phyloP scores from a whole-genome alignment of 2,888 invertebrate species.

The Eupsilia transversa region DNA sequence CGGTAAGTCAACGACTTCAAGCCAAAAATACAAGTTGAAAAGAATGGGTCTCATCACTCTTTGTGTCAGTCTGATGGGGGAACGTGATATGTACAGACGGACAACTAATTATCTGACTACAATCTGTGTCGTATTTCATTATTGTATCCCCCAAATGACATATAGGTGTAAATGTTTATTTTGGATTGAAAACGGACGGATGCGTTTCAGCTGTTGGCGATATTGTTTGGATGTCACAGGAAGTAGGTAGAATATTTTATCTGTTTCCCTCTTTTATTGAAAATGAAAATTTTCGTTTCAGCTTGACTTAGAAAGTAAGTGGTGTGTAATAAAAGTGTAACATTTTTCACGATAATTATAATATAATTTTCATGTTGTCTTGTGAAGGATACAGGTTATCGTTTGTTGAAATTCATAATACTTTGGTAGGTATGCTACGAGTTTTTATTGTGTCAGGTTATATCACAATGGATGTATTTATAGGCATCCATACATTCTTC shows the following conservation, averaged over 20 bases:
- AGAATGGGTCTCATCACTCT: conserved; percentile 80
- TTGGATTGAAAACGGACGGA: conserved; percentile 45
- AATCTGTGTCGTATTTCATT: conserved; percentile 52
- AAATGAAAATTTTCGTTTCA: not conserved
- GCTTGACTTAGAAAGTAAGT: not conserved
- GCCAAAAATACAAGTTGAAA: conserved; percentile 75
- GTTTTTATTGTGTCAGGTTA: conserved; percentile 29
- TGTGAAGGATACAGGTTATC: too few relatives aligned
- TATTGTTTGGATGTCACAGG: conserved; percentile 5
- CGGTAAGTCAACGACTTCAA: conserved; percentile 75
- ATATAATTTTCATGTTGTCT: too few relatives aligned
- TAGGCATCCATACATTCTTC: conserved; percentile 4
- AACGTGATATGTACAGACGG: conserved; percentile 52
- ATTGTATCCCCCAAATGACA: conserved; percentile 31
- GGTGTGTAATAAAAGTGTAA: not conserved
- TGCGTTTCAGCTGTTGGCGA: conserved; percentile 48
- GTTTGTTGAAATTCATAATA: conserved; percentile 8
- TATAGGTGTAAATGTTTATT: conserved; percentile 40
- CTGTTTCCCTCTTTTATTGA: not conserved
- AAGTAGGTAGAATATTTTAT: conserved; percentile 4
- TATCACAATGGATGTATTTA: conserved; percentile 20
- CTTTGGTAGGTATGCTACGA: conserved; percentile 20
- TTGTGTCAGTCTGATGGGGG: conserved; percentile 73
- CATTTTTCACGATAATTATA: not conserved
- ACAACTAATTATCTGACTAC: conserved; percentile 61